These are phyloP conservation scores for Hylaea fasciaria DNA, from an alignment of 2,888 invertebrate species.

Conservation along the genomic window DNA sequence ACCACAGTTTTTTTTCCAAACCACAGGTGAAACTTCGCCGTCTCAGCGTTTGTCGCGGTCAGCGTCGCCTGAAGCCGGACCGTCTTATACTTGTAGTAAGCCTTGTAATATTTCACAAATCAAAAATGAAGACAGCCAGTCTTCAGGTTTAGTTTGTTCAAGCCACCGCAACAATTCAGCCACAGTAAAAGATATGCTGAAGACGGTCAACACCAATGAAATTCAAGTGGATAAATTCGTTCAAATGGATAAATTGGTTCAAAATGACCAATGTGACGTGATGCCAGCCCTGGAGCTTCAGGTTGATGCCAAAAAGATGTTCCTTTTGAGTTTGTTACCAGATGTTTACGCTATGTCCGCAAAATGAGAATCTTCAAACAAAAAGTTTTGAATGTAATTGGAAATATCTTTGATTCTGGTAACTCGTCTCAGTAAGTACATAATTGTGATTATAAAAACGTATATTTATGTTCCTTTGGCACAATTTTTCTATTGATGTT, in stretches of 20 bases:
- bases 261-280: no score
- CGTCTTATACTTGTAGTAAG: background rate
- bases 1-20: background rate
- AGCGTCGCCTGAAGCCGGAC: slow-evolving; percentile 13
- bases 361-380: slow-evolving; percentile 30
- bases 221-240: background rate
- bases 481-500: no score
- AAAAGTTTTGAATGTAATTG: slow-evolving; percentile 23
- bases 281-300: slow-evolving; percentile 9
- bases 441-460: no score
- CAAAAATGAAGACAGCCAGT: slow-evolving; percentile 3
- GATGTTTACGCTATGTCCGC: slow-evolving; percentile 27
- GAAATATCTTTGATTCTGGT: slow-evolving; percentile 21
- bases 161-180: background rate
- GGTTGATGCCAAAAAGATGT: slow-evolving; percentile 29
- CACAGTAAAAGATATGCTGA: background rate
- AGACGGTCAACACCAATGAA: background rate
- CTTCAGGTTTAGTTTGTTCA: background rate
- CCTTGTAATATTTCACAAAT: no score
- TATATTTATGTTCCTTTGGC: no score
- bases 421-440: background rate
- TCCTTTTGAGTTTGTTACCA: slow-evolving; percentile 24
- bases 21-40: no score
- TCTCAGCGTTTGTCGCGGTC: no score
- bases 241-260: no score